phyloP scores from a whole-genome alignment of 2,797 vertebrate genomes.

The Lemur catta region DNA sequence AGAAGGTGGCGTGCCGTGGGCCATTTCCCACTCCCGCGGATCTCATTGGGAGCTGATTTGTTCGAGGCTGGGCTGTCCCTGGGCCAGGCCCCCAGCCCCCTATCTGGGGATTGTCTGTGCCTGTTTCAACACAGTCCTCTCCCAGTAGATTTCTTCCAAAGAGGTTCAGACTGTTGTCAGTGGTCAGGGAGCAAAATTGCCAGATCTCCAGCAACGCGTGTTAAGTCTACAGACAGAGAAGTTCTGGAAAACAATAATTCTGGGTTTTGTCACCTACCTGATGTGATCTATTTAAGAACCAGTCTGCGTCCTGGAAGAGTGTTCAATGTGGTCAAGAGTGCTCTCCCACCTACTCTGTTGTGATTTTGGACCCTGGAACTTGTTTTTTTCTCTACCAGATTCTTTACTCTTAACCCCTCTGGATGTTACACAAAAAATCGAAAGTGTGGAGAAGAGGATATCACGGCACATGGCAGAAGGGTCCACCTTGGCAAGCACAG shows the following conservation, averaged over 20 bases:
- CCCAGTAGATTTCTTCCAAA: background rate
- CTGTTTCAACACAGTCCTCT: background rate
- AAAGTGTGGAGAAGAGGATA: background rate
- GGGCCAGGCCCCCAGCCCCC: background rate
- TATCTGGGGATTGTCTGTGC: background rate
- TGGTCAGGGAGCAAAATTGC: background rate
- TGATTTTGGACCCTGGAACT: background rate
- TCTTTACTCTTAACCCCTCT: background rate
- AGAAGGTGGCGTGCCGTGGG: constrained; percentile 28
- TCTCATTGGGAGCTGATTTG: constrained; percentile 57
- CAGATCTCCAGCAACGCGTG: background rate
- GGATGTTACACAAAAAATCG: background rate
- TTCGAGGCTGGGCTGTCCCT: constrained; percentile 43
- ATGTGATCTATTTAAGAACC: background rate
- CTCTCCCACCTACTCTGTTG: background rate
- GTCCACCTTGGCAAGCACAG: too few species aligned
- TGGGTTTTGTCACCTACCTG: background rate
- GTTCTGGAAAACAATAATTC: background rate
- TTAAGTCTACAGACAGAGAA: background rate
- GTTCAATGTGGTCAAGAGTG: background rate
- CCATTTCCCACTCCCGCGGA: constrained; percentile 5
- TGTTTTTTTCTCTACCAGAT: background rate
- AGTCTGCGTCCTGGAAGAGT: background rate
- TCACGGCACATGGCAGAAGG: background rate
- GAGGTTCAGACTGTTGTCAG: background rate